Base-by-base conservation (phyloP, 2,113 vertebrate species). In the Gambusia affinis region DNA sequence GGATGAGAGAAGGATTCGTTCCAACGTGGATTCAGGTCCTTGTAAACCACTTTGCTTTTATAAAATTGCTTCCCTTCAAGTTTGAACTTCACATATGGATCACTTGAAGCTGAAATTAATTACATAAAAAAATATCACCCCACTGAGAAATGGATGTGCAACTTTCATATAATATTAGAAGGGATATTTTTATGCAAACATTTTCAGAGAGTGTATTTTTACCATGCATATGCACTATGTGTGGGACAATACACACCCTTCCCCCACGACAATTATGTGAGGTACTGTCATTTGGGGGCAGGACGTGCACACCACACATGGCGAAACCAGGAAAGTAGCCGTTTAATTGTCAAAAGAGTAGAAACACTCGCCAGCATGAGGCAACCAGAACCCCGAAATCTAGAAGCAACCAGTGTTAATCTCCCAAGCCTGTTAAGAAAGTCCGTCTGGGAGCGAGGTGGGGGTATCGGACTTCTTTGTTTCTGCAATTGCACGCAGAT, bases 51-150 rank as follows among this genome's bases (percentile, higher is more conserved):
- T 89, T 97, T 99, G 85, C 98, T 99, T 94, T 99, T 99, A 85
- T 98, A 99, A 14, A 99, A 87, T 3, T 96, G 97, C 88, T 98
- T 99, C 60, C 96, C 97, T 42, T 97, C 96, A 60, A 99, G 89
- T 92, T 97, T 97, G 89, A 99, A 97, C 85, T 99, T 99, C 88
- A 99, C 97, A 31, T 98, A 99, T 0, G 97, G 98, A 81, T 99
- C 97, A 72, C 97, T 99, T 3, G 95, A 96, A 80, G 97, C 98
- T 99, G 85, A 12, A 86, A 85, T 87, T 22, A 28, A 75, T n/a
- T 24, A 74, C 63, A 70, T 27, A 63, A 74, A 51, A 69, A 22
- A 28, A 27, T 22, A 14, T 64, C 39, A 70, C 31, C 5, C 70
- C n/a, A 6, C 22, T 29, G 19, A 64, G 63, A 3, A n/a, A 57